Base-by-base conservation (phyloP, 2,888 invertebrate species). In the Dasypogon diadema region DNA sequence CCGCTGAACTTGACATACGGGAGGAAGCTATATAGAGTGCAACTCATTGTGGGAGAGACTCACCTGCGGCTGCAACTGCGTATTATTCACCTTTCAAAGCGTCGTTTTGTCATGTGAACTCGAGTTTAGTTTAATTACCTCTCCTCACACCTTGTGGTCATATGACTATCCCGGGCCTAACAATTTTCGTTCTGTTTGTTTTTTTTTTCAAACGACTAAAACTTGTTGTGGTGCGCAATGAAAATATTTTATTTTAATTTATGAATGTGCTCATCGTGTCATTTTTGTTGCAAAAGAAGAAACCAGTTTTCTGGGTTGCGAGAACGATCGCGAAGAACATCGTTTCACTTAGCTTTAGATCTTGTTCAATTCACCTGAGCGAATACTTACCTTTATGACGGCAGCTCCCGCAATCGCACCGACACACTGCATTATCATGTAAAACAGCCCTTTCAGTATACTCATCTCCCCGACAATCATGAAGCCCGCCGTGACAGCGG, bases 401-500 rank as follows among this genome's bases (percentile, higher is more conserved):
- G 92, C 93, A 14, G 94, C 93, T 63, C 94, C 95, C 14, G 92
- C 92, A 48, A 95, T 90, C 2, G 93, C 95, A 0, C 97, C 97
- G 16, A 93, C 84, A 78, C 92, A 89, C 85, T 97, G 97, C 8
- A 92, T 92, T 21, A 93, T 85, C 70, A 97, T 89, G 87, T 97
- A 97, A 81, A 94, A 90, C 14, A 92, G 63, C 0, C 92, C 92
- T 83, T 95, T 92, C 58, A 96, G 85, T 26, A 97, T 87, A 81
- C 92, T 91, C 80, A 95, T 91, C 85, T 95, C 93, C 63, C 96
- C 94, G 2, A 94, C 91, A 5, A 91, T 90, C 79, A 96, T 87
- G 84, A 97, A 90, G 0, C 95, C 95, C 73, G 89, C 85, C 0
- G 97, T 97, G 42, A 98, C 94, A 0, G 97, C 97, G 0, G 97